Base-by-base conservation (phyloP, 2,888 invertebrate genomes). In the Cantharis rufa region DNA sequence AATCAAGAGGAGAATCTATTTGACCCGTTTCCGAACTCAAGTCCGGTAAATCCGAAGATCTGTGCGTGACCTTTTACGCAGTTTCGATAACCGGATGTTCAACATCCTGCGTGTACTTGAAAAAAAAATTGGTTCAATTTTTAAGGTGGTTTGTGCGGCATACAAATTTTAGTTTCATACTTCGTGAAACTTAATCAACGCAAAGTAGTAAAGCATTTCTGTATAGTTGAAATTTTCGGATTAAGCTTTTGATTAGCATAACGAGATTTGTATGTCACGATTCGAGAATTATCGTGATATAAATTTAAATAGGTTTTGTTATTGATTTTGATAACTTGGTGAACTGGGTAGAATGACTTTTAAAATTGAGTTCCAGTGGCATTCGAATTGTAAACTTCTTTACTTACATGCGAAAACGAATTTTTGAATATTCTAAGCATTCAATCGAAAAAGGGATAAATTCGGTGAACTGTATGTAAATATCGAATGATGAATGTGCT, bases 401-500 rank as follows among this genome's bases (percentile, higher is more conserved):
- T 48, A 48, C 48, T 48, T 48, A 70, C 69, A 69, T 64, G 62
- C 32, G 32, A 69, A 76, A 73, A 73, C 64, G 61, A 72, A 73
- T 73, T 73, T 76, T 63, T 24, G 70, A 71, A 66, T 70, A 76
- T 72, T 72, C 68, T 28, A 61, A 27, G 70, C 72, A 72, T 27
- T 21, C 69, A 66, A 77, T 70, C 70, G 32, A 68, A 69, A 77
- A 77, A 71, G 62, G 77, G 74, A 71, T 64, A 62, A 77, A 71
- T 77, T 71, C 77, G 68, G 62, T 74, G 74, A 71, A 74, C 71
- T 62, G 74, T 77, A 68, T 71, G 77, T 77, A 77, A 77, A 77
- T 71, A 77, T 74, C 69, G 71, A 64, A 71, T 77, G 77, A 77
- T 77, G 70, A 71, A 77, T 77, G 77, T 71, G 74, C 71, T 74